A percentile compares a stretch with the other conserved stretches of the same genome.
These are phyloP conservation scores for Steatornis caripensis DNA, from an alignment of 2,113 vertebrate species.

Conservation along the genomic window DNA sequence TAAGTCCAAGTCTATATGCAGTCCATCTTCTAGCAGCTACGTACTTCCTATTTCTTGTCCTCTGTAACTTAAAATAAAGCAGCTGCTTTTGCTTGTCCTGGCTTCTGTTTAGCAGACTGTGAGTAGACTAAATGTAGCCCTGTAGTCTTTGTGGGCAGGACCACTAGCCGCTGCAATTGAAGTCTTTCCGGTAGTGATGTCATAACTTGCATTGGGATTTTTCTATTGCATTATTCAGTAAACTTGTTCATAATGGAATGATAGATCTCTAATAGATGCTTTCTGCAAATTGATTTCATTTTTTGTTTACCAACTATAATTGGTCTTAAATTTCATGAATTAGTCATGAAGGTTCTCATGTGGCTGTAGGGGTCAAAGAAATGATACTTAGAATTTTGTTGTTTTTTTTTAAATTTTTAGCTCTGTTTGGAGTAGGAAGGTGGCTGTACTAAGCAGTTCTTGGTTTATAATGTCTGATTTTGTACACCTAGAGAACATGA, in stretches of 20 bases:
- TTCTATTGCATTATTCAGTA: background rate
- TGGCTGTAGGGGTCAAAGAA: background rate
- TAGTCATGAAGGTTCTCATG: background rate
- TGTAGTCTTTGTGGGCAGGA: background rate
- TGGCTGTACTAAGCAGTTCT: background rate
- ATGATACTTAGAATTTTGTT: background rate
- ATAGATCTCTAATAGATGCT: background rate
- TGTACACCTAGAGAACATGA: background rate
- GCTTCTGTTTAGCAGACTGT: background rate
- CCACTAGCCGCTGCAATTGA: background rate
- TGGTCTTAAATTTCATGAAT: background rate
- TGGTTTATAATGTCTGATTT: background rate
- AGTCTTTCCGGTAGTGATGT: background rate
- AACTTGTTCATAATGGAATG: background rate
- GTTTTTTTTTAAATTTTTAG: background rate
- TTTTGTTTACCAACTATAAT: background rate
- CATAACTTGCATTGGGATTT: background rate
- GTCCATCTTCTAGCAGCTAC: background rate
- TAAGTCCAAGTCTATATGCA: background rate
- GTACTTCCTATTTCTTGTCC: background rate
- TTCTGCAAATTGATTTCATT: background rate
- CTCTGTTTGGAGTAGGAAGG: background rate
- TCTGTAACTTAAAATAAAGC: background rate
- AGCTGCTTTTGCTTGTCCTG: background rate
- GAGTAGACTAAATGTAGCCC: background rate